These are phyloP conservation scores for Cynodonichthys magdalenae DNA, from an alignment of 2,797 vertebrate genomes.

Conservation along the genomic window DNA sequence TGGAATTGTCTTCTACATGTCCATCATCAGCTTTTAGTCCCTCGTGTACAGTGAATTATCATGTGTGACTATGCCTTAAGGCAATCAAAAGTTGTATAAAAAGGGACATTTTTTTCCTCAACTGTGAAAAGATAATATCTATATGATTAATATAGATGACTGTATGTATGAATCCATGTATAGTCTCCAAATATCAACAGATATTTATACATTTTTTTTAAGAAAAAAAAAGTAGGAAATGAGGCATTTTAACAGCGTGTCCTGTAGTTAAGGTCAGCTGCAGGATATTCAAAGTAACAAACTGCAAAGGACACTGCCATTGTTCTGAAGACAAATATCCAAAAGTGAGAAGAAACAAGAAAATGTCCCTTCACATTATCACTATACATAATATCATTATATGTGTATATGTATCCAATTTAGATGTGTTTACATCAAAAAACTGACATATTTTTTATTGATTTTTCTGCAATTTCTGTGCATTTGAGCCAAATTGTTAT, in stretches of 20 bases:
- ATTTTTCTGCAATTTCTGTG: slow-evolving; percentile 99
- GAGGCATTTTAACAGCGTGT: slow-evolving; percentile 69
- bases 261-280: slow-evolving; percentile 63
- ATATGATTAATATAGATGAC: slow-evolving; percentile 82
- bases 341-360: slow-evolving; percentile 79
- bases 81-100: slow-evolving; percentile 85
- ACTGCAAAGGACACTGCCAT: slow-evolving; percentile 92
- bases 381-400: slow-evolving; percentile 94
- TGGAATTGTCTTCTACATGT: slow-evolving; percentile 88
- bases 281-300: slow-evolving; percentile 68
- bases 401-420: slow-evolving; percentile 99
- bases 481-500: slow-evolving; percentile 99
- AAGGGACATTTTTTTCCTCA: slow-evolving; percentile 86
- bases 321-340: slow-evolving; percentile 81
- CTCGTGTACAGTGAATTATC: slow-evolving; percentile 83
- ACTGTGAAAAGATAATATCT: slow-evolving; percentile 85
- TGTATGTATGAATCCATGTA: slow-evolving; percentile 83
- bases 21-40: slow-evolving; percentile 84
- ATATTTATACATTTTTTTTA: slow-evolving; percentile 86
- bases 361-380: slow-evolving; percentile 93
- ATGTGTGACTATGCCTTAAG: slow-evolving; percentile 77
- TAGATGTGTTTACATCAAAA: slow-evolving; percentile 99
- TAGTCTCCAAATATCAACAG: slow-evolving; percentile 85
- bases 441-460: slow-evolving; percentile 98
- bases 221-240: slow-evolving; percentile 58